Evolutionary conservation across 2,797 vertebrate species (phyloP).

Genomic region (Coendou prehensilis): DNA sequence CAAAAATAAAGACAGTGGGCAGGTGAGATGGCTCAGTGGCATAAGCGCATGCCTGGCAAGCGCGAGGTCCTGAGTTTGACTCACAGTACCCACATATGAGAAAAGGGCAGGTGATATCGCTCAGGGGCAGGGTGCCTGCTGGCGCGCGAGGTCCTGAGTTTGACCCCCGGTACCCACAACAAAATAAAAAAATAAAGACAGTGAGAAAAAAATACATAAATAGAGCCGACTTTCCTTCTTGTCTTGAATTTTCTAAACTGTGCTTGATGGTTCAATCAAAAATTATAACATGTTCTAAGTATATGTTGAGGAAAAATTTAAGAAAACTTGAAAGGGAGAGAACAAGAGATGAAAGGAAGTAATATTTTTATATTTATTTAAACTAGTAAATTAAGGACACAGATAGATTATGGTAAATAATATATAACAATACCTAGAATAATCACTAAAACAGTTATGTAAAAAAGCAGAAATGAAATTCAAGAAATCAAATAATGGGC

Average conservation of each 20-base stretch:
- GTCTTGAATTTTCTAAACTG: background rate
- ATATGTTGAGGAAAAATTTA: background rate
- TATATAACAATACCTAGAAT: background rate
- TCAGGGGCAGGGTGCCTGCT: too few relatives aligned
- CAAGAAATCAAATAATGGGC: background rate
- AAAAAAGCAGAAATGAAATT: background rate
- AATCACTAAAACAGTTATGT: background rate
- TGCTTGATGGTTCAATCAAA: background rate
- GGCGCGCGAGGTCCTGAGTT: too few relatives aligned
- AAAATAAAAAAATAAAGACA: conserved; percentile 7
- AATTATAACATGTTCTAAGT: background rate
- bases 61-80: too few relatives aligned
- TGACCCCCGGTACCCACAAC: too few relatives aligned
- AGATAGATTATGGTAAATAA: background rate
- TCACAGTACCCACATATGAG: too few relatives aligned
- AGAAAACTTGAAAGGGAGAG: background rate
- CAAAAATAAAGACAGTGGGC: background rate
- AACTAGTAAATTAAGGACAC: background rate
- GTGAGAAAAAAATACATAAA: background rate
- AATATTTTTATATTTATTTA: background rate
- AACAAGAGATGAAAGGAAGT: background rate
- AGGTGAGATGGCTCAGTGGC: too few relatives aligned
- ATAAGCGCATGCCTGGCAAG: too few relatives aligned
- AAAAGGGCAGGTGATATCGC: too few relatives aligned
- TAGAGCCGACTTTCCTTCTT: background rate